Evolutionary conservation across 2,797 vertebrate genomes (phyloP).

Genomic region (Tenualosa ilisha): DNA sequence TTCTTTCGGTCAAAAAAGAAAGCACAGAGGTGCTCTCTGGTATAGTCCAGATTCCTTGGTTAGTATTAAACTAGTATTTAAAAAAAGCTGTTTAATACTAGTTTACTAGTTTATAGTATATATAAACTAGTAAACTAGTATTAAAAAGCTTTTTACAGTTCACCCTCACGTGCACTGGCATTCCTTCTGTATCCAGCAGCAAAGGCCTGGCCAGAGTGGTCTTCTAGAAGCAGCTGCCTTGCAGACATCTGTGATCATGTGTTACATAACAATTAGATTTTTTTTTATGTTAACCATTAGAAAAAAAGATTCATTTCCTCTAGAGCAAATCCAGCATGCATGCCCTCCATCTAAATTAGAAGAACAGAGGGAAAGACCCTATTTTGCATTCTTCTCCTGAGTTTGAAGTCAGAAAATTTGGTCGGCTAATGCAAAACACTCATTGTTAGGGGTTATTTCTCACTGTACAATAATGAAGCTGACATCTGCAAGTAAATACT

Average conservation of each 20-base stretch:
- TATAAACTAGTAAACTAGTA: too few relatives aligned
- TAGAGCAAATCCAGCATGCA: not conserved
- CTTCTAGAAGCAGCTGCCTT: not conserved
- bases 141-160: not conserved
- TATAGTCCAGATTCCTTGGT: not conserved
- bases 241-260: slow-evolving; percentile 25
- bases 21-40: not conserved
- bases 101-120: too few relatives aligned
- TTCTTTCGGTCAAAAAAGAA: not conserved
- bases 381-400: not conserved
- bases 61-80: not conserved
- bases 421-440: not conserved
- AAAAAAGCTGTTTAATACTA: too few relatives aligned
- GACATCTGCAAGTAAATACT: not conserved
- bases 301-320: slow-evolving; percentile 6
- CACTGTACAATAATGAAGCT: not conserved
- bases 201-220: not conserved
- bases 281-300: slow-evolving; percentile 18
- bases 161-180: not conserved
- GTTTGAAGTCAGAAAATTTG: not conserved
- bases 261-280: slow-evolving; percentile 11
- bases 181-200: not conserved
- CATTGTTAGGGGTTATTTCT: not conserved
- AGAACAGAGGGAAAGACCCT: not conserved
- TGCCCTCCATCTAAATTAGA: not conserved